Base-by-base conservation (phyloP, 2,888 invertebrate genomes). In the Molorchus minor region DNA sequence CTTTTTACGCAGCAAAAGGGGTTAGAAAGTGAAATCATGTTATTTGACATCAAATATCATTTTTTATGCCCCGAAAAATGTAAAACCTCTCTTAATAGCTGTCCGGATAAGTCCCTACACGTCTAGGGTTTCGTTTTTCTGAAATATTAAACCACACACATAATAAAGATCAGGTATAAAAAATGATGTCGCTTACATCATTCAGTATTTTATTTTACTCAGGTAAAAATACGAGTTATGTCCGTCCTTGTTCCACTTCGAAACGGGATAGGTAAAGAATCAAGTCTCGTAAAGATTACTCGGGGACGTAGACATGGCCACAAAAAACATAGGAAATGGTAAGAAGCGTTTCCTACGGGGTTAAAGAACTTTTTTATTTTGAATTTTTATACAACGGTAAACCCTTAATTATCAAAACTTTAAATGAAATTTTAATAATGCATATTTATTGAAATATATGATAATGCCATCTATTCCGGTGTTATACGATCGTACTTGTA, bases 41-140 rank as follows among this genome's bases (percentile, higher is more conserved):
- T 55, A 40, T 55, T 55, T 55, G 46, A 55, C 55, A 55, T 38
- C 41, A 19, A 52, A 52, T 52, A 52, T 52, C 51, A 52, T 52
- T 52, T 52, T 52, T 52, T 52, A 52, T 41, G n/a, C n/a, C 30
- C 15, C 29, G 5, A 30, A 51, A 52, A 29, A 41, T 51, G 40
- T 51, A 52, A 41, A 52, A 52, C 20, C 49, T 38, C 41, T 15
- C 30, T 47, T 52, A 52, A 52, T 52, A 19, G 51, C 41, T 30
- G 36, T 40, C 29, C 40, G 51, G 30, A 38, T 25, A 25, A 29
- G 40, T 51, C 38, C 51, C 51, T 51, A 51, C 40, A 19, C 40
- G 51, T 52, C 41, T 52, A 52, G 51, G 30, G 51, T 52, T 52
- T 41, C 51, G 51, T 29, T 52, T 52, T 52, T 52, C 41, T 52